Percentiles rank a stretch among this genome's conserved stretches.
phyloP scores from a whole-genome alignment of 2,888 invertebrate genomes.

The Ormyrus thymus region DNA sequence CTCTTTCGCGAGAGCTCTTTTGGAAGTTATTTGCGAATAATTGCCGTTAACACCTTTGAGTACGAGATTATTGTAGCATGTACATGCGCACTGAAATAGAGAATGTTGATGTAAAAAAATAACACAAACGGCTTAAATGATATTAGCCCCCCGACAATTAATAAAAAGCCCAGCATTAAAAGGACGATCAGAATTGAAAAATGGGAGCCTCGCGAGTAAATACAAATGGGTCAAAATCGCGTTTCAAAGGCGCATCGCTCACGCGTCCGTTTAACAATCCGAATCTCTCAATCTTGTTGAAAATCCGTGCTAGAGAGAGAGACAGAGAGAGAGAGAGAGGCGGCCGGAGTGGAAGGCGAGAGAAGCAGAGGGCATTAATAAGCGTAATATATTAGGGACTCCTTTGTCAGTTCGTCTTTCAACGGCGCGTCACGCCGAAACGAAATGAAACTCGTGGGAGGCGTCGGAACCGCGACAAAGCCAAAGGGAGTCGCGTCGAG shows the following conservation, averaged over 20 bases:
- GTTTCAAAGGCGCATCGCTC: background rate
- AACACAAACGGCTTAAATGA: too few relatives aligned
- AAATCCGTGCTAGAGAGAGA: conserved; percentile 48
- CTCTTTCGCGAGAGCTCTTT: background rate
- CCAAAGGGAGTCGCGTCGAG: background rate
- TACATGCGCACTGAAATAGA: too few relatives aligned
- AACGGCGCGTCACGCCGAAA: conserved; percentile 65
- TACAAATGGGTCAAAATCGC: conserved; percentile 8
- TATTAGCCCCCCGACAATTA: too few relatives aligned
- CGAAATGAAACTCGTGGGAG: conserved; percentile 52
- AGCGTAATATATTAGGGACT: conserved; percentile 72
- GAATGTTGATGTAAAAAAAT: too few relatives aligned
- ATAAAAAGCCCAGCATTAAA: too few relatives aligned
- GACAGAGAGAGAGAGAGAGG: conserved; percentile 54
- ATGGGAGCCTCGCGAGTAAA: too few relatives aligned
- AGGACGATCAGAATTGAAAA: too few relatives aligned
- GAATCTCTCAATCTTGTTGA: conserved; percentile 51
- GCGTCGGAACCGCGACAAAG: conserved; percentile 37
- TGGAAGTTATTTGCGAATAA: too few relatives aligned
- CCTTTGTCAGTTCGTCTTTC: conserved; percentile 70
- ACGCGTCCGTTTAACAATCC: conserved; percentile 23
- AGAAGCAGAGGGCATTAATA: conserved; percentile 67
- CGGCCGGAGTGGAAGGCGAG: conserved; percentile 55
- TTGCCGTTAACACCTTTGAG: too few relatives aligned
- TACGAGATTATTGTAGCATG: too few relatives aligned